These are phyloP conservation scores for Brachyrhaphis roseni DNA, from an alignment of 2,797 vertebrate species.

Conservation along the genomic window DNA sequence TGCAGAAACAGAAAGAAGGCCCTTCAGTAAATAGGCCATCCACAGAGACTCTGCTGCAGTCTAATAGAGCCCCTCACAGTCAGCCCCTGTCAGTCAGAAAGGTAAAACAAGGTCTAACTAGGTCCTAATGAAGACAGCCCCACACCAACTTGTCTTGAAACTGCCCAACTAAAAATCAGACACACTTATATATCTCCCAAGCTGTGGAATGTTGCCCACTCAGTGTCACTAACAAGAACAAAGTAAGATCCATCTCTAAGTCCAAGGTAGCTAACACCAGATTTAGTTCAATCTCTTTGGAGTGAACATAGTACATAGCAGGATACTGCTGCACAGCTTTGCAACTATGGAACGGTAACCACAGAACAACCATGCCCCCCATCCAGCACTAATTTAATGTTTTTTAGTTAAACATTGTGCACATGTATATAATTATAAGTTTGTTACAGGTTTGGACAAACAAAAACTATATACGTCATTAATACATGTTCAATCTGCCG, in stretches of 20 bases:
- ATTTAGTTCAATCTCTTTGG: constrained; percentile 25
- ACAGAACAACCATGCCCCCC: not conserved
- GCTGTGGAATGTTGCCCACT: constrained; percentile 45
- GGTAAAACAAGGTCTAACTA: constrained; percentile 72
- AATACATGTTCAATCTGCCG: not conserved
- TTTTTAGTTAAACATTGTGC: constrained; percentile 2
- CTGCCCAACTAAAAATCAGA: constrained; percentile 56
- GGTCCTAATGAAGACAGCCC: constrained; percentile 78
- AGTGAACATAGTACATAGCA: constrained; percentile 22
- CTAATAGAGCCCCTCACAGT: constrained; percentile 75
- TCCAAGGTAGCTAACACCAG: constrained; percentile 33
- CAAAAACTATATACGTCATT: not conserved
- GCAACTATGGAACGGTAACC: not conserved
- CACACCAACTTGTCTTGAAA: constrained; percentile 64
- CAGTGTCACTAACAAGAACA: constrained; percentile 63
- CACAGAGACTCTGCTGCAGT: constrained; percentile 64
- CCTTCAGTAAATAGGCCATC: constrained; percentile 68
- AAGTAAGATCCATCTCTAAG: constrained; percentile 50
- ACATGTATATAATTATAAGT: not conserved
- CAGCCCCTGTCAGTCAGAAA: constrained; percentile 75
- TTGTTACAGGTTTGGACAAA: not conserved
- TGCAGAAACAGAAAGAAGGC: constrained; percentile 36
- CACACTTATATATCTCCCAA: constrained; percentile 52
- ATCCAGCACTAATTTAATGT: constrained; percentile 11
- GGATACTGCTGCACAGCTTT: not conserved